phyloP scores from a whole-genome alignment of 1,140 invertebrate genomes.

The Drosophila chauvacae region DNA sequence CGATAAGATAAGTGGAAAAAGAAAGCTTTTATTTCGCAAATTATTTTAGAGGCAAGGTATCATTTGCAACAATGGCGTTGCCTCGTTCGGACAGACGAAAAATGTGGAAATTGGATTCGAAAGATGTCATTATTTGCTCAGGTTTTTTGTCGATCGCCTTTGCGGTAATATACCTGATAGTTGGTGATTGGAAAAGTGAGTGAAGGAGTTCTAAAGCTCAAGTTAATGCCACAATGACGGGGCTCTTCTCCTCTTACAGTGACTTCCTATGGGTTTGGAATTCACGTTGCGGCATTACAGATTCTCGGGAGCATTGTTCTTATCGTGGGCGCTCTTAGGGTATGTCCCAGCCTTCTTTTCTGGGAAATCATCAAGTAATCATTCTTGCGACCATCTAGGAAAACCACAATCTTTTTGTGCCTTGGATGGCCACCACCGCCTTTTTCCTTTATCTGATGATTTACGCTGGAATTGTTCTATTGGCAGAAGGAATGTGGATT shows the following conservation, averaged over 20 bases:
- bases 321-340: not conserved
- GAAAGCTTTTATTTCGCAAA: constrained; percentile 1
- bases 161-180: constrained; percentile 7
- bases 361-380: not conserved
- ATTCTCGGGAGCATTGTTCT: constrained; percentile 1
- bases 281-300: constrained; percentile 6
- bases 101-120: constrained; percentile 11
- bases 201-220: not conserved
- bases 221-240: not conserved
- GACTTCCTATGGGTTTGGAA: constrained; percentile 2
- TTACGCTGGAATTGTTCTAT: not conserved
- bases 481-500: not conserved
- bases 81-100: not conserved
- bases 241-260: not conserved
- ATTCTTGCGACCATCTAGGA: not conserved
- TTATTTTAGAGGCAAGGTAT: not conserved
- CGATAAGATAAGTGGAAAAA: not conserved
- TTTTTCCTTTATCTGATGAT: constrained; percentile 17
- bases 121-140: constrained; percentile 4
- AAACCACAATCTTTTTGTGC: constrained; percentile 9
- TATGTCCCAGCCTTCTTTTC: not conserved
- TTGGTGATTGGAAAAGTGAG: not conserved
- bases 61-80: not conserved
- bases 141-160: constrained; percentile 3
- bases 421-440: constrained; percentile 23